Conservation (phyloP, 2,888 invertebrate genomes). For the Spialia ferax region DNA sequence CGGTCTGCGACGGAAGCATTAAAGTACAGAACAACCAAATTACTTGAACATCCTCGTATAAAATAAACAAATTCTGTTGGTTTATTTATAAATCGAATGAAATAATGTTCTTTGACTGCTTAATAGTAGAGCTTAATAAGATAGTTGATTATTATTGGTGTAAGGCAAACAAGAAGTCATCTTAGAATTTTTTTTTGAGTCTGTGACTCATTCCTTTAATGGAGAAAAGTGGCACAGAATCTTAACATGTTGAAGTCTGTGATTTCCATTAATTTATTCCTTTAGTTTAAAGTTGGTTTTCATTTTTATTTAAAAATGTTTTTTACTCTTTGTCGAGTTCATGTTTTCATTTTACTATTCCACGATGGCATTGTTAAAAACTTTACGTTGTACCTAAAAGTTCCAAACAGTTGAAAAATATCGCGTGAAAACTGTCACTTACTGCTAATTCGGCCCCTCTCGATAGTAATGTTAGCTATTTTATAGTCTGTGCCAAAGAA, state of each 20-base stretch:
- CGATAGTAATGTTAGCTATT: constrained; percentile 13
- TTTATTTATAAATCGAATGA: too few species aligned
- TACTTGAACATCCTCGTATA: constrained; percentile 40
- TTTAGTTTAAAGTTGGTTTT: not conserved
- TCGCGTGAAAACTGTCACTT: constrained; percentile 21
- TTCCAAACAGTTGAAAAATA: constrained; percentile 9
- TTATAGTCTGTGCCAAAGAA: constrained; percentile 14
- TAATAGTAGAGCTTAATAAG: too few species aligned
- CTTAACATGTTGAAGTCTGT: too few species aligned
- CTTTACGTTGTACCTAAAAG: constrained; percentile 1
- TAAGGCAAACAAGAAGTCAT: too few species aligned
- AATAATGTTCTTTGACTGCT: not conserved
- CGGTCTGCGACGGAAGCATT: constrained; percentile 52
- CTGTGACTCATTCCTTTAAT: too few species aligned
- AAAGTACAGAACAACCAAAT: constrained; percentile 39
- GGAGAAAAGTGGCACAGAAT: too few species aligned
- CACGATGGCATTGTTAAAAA: constrained; percentile 3
- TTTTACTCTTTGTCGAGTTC: not conserved
- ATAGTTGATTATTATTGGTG: too few species aligned
- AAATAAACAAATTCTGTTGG: constrained; percentile 18
- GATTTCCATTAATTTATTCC: not conserved
- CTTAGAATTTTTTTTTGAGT: too few species aligned
- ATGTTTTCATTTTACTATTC: not conserved
- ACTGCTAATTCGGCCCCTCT: constrained; percentile 18
- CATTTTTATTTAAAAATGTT: not conserved